These are phyloP conservation scores for Bellardia bayeri DNA, from an alignment of 2,888 invertebrate genomes.

Conservation along the genomic window DNA sequence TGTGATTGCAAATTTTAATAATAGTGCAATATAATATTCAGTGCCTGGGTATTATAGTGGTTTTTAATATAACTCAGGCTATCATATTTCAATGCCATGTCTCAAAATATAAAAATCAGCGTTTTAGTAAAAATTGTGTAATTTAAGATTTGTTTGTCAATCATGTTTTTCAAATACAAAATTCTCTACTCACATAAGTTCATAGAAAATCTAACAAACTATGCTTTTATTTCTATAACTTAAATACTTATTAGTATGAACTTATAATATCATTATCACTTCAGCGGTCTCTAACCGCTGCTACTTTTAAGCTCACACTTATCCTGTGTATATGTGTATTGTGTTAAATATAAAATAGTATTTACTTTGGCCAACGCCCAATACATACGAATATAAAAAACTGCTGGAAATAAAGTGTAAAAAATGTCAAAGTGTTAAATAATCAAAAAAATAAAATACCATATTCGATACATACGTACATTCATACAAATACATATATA, in stretches of 20 bases:
- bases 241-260: background rate
- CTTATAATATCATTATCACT: background rate
- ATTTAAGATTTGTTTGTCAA: too few species aligned
- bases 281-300: background rate
- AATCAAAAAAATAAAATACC: slow-evolving; percentile 62
- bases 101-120: too few species aligned
- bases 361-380: slow-evolving; percentile 73
- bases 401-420: slow-evolving; percentile 57
- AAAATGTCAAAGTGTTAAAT: slow-evolving; percentile 74
- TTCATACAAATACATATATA: background rate
- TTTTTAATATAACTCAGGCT: too few species aligned
- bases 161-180: too few species aligned
- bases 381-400: slow-evolving; percentile 44
- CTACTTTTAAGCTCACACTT: slow-evolving; percentile 29
- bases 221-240: too few species aligned
- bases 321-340: slow-evolving; percentile 25
- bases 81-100: too few species aligned
- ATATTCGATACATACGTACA: slow-evolving; percentile 46
- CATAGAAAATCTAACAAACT: too few species aligned
- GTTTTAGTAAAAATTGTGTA: too few species aligned
- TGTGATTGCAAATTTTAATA: too few species aligned
- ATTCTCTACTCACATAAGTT: too few species aligned
- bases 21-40: too few species aligned
- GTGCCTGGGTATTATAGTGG: too few species aligned
- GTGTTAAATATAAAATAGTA: slow-evolving; percentile 57